phyloP scores from a whole-genome alignment of 2,888 invertebrate species.

The Dusona sp. region DNA sequence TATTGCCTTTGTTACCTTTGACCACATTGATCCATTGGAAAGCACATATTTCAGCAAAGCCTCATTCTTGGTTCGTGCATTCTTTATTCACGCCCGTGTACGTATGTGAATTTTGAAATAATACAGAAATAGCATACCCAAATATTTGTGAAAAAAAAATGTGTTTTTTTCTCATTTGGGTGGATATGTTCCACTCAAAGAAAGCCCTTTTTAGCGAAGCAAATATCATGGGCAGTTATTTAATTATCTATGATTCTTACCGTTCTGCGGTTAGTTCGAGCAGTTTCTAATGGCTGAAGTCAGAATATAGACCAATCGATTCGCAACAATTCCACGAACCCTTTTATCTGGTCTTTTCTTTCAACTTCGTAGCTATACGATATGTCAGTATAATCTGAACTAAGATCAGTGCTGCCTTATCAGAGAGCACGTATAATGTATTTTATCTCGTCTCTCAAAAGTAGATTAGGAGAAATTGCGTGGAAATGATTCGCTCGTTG shows the following conservation, averaged over 20 bases:
- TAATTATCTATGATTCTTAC: not conserved
- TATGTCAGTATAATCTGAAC: slow-evolving; percentile 3
- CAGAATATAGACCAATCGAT: not conserved
- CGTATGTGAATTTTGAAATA: slow-evolving; percentile 27
- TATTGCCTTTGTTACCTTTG: slow-evolving; percentile 45
- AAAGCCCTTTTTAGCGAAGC: not conserved
- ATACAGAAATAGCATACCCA: slow-evolving; percentile 2
- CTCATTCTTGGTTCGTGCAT: slow-evolving; percentile 33
- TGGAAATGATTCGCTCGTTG: slow-evolving; percentile 20
- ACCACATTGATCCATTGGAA: slow-evolving; percentile 57
- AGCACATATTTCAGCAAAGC: slow-evolving; percentile 51
- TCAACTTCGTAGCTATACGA: not conserved
- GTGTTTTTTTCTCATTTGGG: no score
- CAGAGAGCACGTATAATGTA: not conserved
- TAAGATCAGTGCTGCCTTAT: slow-evolving; percentile 3
- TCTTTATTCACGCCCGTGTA: slow-evolving; percentile 8
- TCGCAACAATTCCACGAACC: not conserved
- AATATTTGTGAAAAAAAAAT: no score
- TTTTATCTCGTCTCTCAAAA: slow-evolving; percentile 18
- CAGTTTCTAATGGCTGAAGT: not conserved
- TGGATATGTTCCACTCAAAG: not conserved
- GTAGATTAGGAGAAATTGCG: slow-evolving; percentile 33
- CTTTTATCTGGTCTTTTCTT: not conserved
- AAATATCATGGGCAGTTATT: not conserved
- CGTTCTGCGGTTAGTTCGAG: not conserved